Base-by-base conservation (phyloP, 2,797 vertebrate genomes). In the Pempheris klunzingeri region DNA sequence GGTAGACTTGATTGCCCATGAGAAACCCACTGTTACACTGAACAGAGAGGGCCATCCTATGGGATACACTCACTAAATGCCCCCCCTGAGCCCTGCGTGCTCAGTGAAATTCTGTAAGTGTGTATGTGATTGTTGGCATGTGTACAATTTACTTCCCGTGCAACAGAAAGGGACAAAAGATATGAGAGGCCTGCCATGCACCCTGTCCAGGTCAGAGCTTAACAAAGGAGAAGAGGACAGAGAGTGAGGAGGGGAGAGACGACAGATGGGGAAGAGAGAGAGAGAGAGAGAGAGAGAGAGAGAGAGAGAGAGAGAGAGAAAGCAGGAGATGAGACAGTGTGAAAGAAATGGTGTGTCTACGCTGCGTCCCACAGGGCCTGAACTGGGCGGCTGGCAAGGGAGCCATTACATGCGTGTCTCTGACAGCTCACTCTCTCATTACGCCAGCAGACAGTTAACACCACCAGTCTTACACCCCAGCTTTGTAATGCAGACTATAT, bases 361-460 rank as follows among this genome's bases (percentile, higher is more conserved):
- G 74, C 77, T 72, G 52, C 49, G 80, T 95, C 94, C 93, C 94
- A 88, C 82, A 85, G 92, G 94, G 84, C 87, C 89, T 94, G 93
- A 93, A 93, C 92, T 74, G 91, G 91, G 91, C 91, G 64, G 87
- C 86, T 89, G 82, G 92, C 93, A 88, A 92, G 95, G 94, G 92
- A 94, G 91, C 91, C 88, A 93, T 95, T 94, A 93, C 93, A 94
- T 83, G 86, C 77, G 50, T 85, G 87, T 87, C 87, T 95, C 79
- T 95, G 94, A 96, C 94, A 95, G 93, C 92, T 94, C 91, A 93
- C 90, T 92, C 89, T 92, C 91, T 95, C 91, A 94, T 95, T 95
- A 94, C 72, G 26, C 88, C 86, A 84, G 83, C 83, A 90, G 90
- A 92, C 92, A 90, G 91, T 92, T 93, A 93, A 88, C 85, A 92